Evolutionary conservation across 53 echinoderm and acorn worm species (phyloP).

Genomic region (Actinopyga echinites): DNA sequence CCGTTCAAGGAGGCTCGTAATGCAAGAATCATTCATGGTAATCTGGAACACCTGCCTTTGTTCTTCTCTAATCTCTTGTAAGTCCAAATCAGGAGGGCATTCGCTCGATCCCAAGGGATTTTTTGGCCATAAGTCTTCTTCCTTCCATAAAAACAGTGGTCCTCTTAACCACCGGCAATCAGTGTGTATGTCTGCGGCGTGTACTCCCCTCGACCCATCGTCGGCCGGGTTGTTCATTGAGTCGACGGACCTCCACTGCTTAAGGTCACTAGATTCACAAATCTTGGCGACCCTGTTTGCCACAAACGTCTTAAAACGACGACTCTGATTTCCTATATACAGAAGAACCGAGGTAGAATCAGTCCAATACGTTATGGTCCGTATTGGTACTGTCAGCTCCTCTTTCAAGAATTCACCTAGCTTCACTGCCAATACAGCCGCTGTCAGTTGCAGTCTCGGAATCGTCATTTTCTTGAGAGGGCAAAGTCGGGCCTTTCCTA

Average conservation of each 20-base stretch:
- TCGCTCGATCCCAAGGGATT: conserved; percentile 5
- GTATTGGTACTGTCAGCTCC: conserved; percentile 37
- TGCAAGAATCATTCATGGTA: not conserved
- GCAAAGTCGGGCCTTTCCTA: conserved; percentile 56
- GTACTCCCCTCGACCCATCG: conserved; percentile 51
- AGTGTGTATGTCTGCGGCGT: conserved; percentile 11
- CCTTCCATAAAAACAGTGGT: conserved; percentile 50
- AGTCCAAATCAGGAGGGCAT: conserved; percentile 12
- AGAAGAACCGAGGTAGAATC: conserved; percentile 51
- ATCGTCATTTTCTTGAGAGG: conserved; percentile 56
- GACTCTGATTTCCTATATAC: conserved; percentile 52
- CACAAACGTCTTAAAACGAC: conserved; percentile 57
- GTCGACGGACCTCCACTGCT: conserved; percentile 54
- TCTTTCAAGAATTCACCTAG: not conserved
- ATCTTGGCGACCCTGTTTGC: conserved; percentile 56
- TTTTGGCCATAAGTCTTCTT: conserved; percentile 46
- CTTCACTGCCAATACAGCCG: conserved; percentile 46
- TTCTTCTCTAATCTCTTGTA: not conserved
- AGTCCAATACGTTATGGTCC: conserved; percentile 34
- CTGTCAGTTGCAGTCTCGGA: conserved; percentile 57
- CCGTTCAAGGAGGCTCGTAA: conserved; percentile 3
- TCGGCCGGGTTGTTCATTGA: conserved; percentile 45
- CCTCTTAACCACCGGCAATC: conserved; percentile 45
- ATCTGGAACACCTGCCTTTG: conserved; percentile 1
- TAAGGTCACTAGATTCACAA: not conserved